These are phyloP conservation scores for Leptobrachium leishanense DNA, from an alignment of 2,113 vertebrate genomes.

Conservation along the genomic window DNA sequence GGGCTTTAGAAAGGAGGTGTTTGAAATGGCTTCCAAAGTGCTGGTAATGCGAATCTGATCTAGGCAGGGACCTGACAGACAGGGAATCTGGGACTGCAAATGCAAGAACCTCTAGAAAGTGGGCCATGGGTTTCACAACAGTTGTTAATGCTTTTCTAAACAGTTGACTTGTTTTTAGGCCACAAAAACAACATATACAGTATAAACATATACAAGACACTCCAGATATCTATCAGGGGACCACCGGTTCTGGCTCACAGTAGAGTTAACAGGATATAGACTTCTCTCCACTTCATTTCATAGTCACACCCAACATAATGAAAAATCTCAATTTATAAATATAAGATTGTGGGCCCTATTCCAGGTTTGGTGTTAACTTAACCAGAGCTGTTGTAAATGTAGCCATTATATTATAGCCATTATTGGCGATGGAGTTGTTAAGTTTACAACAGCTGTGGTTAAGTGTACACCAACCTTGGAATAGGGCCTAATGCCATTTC, in stretches of 20 bases:
- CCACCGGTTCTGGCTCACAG: neutral
- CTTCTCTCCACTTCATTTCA: too few relatives aligned
- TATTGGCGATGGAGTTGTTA: too few relatives aligned
- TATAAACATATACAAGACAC: neutral
- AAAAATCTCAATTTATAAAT: too few relatives aligned
- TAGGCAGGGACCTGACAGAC: neutral
- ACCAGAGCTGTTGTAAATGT: too few relatives aligned
- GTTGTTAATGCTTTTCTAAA: neutral
- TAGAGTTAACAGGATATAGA: too few relatives aligned
- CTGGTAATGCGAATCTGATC: slow-evolving; percentile 15
- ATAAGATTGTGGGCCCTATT: too few relatives aligned
- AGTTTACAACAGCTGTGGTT: too few relatives aligned
- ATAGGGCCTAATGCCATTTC: too few relatives aligned
- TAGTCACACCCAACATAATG: too few relatives aligned
- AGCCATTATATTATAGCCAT: too few relatives aligned
- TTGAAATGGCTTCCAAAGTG: slow-evolving; percentile 33
- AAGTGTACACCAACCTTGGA: too few relatives aligned
- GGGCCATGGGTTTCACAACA: neutral
- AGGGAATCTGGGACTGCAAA: slow-evolving; percentile 4
- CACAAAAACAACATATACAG: neutral
- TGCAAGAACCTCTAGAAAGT: neutral
- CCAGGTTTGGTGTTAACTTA: too few relatives aligned
- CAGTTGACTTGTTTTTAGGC: slow-evolving; percentile 10
- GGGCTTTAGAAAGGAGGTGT: slow-evolving; percentile 30
- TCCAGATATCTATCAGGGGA: neutral